Evolutionary conservation across 2,113 vertebrate species (phyloP).

Genomic region (Rhynchomys soricoides): DNA sequence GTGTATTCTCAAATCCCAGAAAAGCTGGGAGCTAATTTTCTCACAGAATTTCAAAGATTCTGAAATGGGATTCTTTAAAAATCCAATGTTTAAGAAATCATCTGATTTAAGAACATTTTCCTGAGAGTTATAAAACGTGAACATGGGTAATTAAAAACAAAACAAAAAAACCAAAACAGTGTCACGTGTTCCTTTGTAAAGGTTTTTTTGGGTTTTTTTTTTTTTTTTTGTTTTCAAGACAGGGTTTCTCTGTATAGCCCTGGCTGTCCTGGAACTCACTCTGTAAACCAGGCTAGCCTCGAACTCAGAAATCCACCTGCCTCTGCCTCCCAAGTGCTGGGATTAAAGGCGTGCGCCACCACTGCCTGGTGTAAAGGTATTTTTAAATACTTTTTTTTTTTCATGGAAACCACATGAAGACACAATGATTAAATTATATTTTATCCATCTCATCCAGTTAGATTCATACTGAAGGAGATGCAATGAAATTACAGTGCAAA

Average conservation of each 20-base stretch:
- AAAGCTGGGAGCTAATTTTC: conserved; percentile 5
- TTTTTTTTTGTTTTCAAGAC: too few species aligned
- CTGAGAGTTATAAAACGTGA: not conserved
- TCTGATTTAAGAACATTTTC: not conserved
- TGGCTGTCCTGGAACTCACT: too few species aligned
- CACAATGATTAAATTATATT: not conserved
- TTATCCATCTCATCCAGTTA: not conserved
- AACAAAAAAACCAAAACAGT: not conserved
- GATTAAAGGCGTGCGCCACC: too few species aligned
- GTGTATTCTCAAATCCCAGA: conserved; percentile 1
- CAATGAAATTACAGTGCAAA: not conserved
- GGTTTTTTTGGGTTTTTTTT: not conserved
- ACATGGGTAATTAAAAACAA: not conserved
- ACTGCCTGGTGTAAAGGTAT: not conserved
- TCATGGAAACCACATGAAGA: not conserved
- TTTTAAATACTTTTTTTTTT: conserved; percentile 1
- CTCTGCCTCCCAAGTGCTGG: too few species aligned
- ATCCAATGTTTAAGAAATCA: not conserved
- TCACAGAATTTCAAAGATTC: not conserved
- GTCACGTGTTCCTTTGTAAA: conserved; percentile 10
- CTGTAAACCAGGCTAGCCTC: too few species aligned
- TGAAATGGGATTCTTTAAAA: not conserved
- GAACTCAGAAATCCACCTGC: too few species aligned
- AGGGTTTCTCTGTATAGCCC: too few species aligned
- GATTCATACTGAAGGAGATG: not conserved